phyloP scores from a whole-genome alignment of 2,888 invertebrate species.

The Seladonia tumulorum region DNA sequence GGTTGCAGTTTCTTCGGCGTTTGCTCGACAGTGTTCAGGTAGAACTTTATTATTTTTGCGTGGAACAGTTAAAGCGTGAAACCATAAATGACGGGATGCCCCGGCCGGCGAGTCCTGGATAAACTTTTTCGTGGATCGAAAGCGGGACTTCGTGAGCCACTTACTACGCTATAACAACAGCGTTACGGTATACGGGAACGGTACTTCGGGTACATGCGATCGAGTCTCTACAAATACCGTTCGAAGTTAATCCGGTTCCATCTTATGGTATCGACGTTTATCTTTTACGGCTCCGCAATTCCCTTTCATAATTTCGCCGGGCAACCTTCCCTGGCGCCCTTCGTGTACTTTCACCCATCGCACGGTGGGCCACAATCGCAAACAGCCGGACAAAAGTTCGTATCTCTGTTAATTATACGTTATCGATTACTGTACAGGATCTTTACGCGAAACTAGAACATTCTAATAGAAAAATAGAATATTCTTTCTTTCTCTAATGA shows the following conservation, averaged over 20 bases:
- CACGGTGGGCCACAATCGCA: background rate
- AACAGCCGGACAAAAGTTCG: background rate
- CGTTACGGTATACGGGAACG: slow-evolving; percentile 64
- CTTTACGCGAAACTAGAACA: no score
- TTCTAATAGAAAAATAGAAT: no score
- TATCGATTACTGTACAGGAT: background rate
- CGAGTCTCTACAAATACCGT: slow-evolving; percentile 60
- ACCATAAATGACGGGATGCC: slow-evolving; percentile 36
- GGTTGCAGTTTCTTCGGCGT: background rate
- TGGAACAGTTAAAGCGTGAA: slow-evolving; percentile 30
- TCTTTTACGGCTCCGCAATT: slow-evolving; percentile 30
- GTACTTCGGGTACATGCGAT: slow-evolving; percentile 59
- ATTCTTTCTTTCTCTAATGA: no score
- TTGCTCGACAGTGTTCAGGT: no score
- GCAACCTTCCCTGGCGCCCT: background rate
- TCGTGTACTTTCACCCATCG: slow-evolving; percentile 7
- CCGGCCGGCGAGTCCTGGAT: slow-evolving; percentile 14
- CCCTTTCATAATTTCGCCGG: slow-evolving; percentile 46
- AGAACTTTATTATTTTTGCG: slow-evolving; percentile 33
- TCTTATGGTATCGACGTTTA: slow-evolving; percentile 46
- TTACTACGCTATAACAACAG: slow-evolving; percentile 52
- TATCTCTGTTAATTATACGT: background rate
- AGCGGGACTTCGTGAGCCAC: slow-evolving; percentile 58
- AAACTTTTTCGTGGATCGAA: slow-evolving; percentile 53
- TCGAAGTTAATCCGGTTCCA: slow-evolving; percentile 60